A percentile compares a stretch with the other conserved stretches of the same genome.
phyloP scores from a whole-genome alignment of 2,797 vertebrate genomes.

The Amphiprion clarkii region DNA sequence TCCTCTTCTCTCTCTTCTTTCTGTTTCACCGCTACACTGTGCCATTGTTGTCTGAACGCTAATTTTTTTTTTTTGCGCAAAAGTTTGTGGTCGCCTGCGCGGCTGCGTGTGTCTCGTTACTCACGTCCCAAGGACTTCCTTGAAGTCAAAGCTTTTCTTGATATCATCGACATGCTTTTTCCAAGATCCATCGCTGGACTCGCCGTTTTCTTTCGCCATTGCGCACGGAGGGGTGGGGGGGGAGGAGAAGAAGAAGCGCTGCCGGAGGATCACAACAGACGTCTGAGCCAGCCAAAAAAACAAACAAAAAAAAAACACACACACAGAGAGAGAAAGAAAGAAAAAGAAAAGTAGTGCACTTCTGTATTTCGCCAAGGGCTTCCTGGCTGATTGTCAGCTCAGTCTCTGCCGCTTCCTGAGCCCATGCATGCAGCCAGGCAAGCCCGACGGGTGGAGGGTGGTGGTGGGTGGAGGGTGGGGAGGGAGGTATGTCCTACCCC shows the following conservation, averaged over 20 bases:
- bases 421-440: slow-evolving; percentile 45
- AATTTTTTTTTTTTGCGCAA: slow-evolving; percentile 25
- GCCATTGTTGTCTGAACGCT: slow-evolving; percentile 22
- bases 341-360: slow-evolving; percentile 61
- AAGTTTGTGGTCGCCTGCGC: slow-evolving; percentile 57
- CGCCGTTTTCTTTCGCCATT: slow-evolving; percentile 96
- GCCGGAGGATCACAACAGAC: slow-evolving; percentile 54
- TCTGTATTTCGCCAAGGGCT: slow-evolving; percentile 35
- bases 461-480: background rate
- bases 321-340: background rate
- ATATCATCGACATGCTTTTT: slow-evolving; percentile 97
- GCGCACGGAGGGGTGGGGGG: slow-evolving; percentile 56
- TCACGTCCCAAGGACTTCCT: slow-evolving; percentile 98
- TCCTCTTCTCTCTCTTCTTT: slow-evolving; percentile 32
- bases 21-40: slow-evolving; percentile 29
- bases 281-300: slow-evolving; percentile 37
- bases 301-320: background rate
- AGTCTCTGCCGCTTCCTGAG: slow-evolving; percentile 42
- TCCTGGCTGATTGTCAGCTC: slow-evolving; percentile 49
- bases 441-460: slow-evolving; percentile 8
- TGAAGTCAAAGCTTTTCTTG: slow-evolving; percentile 96
- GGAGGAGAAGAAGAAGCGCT: slow-evolving; percentile 15
- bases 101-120: slow-evolving; percentile 65
- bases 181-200: slow-evolving; percentile 90
- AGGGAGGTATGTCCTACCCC: slow-evolving; percentile 63